Base-by-base conservation (phyloP, 2,113 vertebrate genomes). In the Aegotheles bennettii region DNA sequence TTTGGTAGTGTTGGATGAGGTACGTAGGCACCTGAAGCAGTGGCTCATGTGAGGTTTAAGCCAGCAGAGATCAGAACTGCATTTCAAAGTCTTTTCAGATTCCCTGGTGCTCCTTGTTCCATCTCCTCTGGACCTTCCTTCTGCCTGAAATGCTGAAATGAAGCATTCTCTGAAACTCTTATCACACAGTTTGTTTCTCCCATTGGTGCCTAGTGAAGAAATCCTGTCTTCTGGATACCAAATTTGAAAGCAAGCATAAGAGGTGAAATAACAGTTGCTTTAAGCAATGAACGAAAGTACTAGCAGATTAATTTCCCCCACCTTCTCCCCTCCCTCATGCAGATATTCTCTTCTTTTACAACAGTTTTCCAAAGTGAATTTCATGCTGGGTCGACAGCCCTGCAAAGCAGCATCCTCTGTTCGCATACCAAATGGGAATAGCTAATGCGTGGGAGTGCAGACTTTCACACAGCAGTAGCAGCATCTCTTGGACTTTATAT, bases 281-380 rank as follows among this genome's bases (percentile, higher is more conserved):
- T 94, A 96, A 96, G 91, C 91, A 96, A 96, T 96, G 96, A 95
- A 87, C 35, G 5, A 57, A 94, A 94, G 29, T 50, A 79, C 64
- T 80, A 93, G 60, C 60, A 81, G 84, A 69, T 51, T 93, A 94
- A 50, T 90, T 87, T 76, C 29, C 47, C 57, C 42, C 35, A 63
- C 24, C 21, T 81, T 75, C 48, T 65, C 10, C 28, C 21, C 20
- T 51, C 36, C 24, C 53, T 76, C 51, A 83, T 85, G 81, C 63
- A 94, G 88, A 95, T 85, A 91, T 50, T 89, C 38, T 93, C 77
- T 85, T 57, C 42, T 84, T 91, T 89, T 71, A 93, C 87, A 95
- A 35, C 53, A 74, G 24, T 80, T 95, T 95, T 95, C 83, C 43
- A 53, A 91, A 90, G 87, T 61, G 43, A 91, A 60, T 95, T 96